phyloP scores from a whole-genome alignment of 2,797 vertebrate species.

The Coregonus ussuriensis region DNA sequence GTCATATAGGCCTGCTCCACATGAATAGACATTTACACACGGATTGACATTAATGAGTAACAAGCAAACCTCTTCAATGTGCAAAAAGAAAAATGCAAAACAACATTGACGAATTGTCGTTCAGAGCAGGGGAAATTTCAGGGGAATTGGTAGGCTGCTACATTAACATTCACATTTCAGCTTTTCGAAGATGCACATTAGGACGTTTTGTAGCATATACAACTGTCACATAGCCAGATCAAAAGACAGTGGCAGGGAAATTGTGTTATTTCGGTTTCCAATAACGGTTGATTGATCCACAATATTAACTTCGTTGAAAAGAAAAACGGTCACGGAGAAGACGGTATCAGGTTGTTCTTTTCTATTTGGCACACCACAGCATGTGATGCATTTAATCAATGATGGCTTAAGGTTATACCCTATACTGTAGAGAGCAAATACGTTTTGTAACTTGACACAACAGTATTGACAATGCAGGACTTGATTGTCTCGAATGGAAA shows the following conservation, averaged over 20 bases:
- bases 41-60: neutral
- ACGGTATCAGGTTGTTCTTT: neutral
- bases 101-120: neutral
- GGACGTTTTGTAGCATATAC: neutral
- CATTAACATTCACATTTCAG: neutral
- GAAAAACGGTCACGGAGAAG: constrained; percentile 29
- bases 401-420: neutral
- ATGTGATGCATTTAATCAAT: neutral
- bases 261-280: constrained; percentile 16
- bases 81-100: neutral
- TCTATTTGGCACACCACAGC: neutral
- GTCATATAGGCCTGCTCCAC: neutral
- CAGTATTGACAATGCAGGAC: neutral
- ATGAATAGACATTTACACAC: neutral
- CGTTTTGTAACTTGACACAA: neutral
- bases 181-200: neutral
- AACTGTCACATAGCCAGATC: neutral
- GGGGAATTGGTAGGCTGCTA: neutral
- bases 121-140: neutral
- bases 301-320: constrained; percentile 24
- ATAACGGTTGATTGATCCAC: constrained; percentile 15
- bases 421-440: neutral
- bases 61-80: neutral
- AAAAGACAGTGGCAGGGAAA: neutral
- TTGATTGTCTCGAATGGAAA: neutral